These are phyloP conservation scores for Hirundichthys speculiger DNA, from an alignment of 2,113 vertebrate genomes.

Conservation along the genomic window DNA sequence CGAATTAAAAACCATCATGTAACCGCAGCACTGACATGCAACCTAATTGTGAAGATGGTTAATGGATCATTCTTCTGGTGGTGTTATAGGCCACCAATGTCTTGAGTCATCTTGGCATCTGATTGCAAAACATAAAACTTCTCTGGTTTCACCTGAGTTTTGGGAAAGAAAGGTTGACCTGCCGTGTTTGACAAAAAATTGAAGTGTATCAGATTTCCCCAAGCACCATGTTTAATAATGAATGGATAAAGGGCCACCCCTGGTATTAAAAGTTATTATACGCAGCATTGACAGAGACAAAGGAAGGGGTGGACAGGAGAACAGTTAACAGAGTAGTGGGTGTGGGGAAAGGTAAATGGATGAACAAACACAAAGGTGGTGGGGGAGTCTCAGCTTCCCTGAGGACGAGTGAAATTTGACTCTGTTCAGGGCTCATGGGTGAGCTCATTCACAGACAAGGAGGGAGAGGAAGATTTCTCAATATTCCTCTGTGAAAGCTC, in stretches of 20 bases:
- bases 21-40: too few species aligned
- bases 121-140: slow-evolving; percentile 39
- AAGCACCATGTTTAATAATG: slow-evolving; percentile 20
- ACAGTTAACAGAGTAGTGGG: slow-evolving; percentile 47
- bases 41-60: slow-evolving; percentile 50
- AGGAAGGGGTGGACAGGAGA: slow-evolving; percentile 40
- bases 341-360: slow-evolving; percentile 46
- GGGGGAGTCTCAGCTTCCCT: slow-evolving; percentile 53
- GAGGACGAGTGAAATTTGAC: slow-evolving; percentile 63
- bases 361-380: slow-evolving; percentile 47
- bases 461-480: slow-evolving; percentile 51
- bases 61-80: slow-evolving; percentile 31
- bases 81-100: slow-evolving; percentile 25
- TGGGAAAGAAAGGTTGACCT: slow-evolving; percentile 8
- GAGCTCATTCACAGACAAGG: slow-evolving; percentile 57
- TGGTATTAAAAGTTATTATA: slow-evolving; percentile 20
- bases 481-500: slow-evolving; percentile 36
- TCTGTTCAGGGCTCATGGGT: slow-evolving; percentile 47
- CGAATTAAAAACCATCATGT: too few species aligned
- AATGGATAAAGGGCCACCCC: slow-evolving; percentile 35
- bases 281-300: slow-evolving; percentile 1
- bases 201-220: slow-evolving; percentile 21
- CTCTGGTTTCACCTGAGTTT: slow-evolving; percentile 8
- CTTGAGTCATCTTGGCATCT: slow-evolving; percentile 35
- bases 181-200: slow-evolving; percentile 21